Conservation (phyloP, 2,888 invertebrate genomes). For the Bugulina stolonifera region DNA sequence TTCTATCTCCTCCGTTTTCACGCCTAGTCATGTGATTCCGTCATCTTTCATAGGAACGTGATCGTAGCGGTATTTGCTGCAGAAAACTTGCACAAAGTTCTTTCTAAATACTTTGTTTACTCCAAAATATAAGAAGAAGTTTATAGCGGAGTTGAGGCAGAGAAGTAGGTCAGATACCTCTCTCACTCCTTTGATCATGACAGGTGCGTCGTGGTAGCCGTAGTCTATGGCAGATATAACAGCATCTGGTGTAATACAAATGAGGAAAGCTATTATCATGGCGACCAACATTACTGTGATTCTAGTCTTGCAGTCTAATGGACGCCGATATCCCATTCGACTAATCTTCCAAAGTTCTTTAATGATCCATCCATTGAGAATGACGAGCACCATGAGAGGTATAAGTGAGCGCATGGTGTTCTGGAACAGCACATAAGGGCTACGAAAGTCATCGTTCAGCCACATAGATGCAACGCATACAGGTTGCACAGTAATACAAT, state of each 20-base stretch:
- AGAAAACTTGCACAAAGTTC: slow-evolving; percentile 42
- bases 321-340: slow-evolving; percentile 35
- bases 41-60: background rate
- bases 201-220: slow-evolving; percentile 48
- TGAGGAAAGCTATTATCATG: slow-evolving; percentile 47
- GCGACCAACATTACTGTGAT: slow-evolving; percentile 50
- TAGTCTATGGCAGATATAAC: slow-evolving; percentile 49
- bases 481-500: slow-evolving; percentile 33
- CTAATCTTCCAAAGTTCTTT: slow-evolving; percentile 39
- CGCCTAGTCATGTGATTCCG: slow-evolving; percentile 20
- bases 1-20: slow-evolving; percentile 16
- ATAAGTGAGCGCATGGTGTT: slow-evolving; percentile 45
- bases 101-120: slow-evolving; percentile 46
- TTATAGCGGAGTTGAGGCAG: slow-evolving; percentile 48
- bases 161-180: slow-evolving; percentile 51
- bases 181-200: slow-evolving; percentile 44
- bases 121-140: slow-evolving; percentile 47
- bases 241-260: slow-evolving; percentile 51
- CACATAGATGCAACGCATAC: slow-evolving; percentile 40
- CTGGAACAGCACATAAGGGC: slow-evolving; percentile 44
- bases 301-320: slow-evolving; percentile 42
- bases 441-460: slow-evolving; percentile 39
- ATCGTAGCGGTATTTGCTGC: slow-evolving; percentile 25
- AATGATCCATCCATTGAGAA: slow-evolving; percentile 45
- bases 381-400: slow-evolving; percentile 44